Conservation (phyloP, 2,113 vertebrate genomes). For the Alexandromys fortis region DNA sequence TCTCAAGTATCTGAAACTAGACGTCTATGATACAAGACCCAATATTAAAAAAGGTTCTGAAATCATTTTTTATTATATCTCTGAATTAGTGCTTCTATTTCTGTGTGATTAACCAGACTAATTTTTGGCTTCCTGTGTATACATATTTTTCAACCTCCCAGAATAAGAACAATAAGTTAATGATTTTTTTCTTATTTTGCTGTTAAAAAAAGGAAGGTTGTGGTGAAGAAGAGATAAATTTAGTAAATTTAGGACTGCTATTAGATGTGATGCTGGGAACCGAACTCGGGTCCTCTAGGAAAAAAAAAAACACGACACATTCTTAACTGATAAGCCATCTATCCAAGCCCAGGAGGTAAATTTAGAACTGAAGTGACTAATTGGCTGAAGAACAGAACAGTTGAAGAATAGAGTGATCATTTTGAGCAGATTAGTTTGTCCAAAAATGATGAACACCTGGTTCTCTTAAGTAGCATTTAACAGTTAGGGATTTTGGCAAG, state of each 20-base stretch:
- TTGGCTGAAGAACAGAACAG: background rate
- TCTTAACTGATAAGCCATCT: background rate
- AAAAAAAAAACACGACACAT: too few species aligned
- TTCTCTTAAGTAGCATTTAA: background rate
- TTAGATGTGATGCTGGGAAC: background rate
- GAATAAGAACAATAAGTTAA: constrained; percentile 74
- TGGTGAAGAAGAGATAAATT: constrained; percentile 1
- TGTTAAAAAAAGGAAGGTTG: background rate
- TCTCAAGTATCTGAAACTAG: background rate
- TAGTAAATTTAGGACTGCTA: background rate
- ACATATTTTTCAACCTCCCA: constrained; percentile 70
- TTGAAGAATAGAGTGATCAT: background rate
- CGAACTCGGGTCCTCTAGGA: background rate
- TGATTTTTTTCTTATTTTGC: constrained; percentile 75
- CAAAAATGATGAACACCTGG: background rate
- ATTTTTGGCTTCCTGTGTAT: background rate
- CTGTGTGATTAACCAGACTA: constrained; percentile 67
- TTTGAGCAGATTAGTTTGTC: background rate
- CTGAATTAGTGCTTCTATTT: constrained; percentile 51
- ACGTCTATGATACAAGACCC: background rate
- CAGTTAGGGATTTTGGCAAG: background rate
- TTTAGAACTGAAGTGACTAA: constrained; percentile 63
- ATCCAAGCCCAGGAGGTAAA: constrained; percentile 58
- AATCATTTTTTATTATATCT: background rate
- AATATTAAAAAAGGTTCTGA: constrained; percentile 45